Percentiles rank a stretch among this genome's conserved stretches.
Evolutionary conservation across 2,113 vertebrate species (phyloP).

Genomic region (Reinhardtius hippoglossoides): DNA sequence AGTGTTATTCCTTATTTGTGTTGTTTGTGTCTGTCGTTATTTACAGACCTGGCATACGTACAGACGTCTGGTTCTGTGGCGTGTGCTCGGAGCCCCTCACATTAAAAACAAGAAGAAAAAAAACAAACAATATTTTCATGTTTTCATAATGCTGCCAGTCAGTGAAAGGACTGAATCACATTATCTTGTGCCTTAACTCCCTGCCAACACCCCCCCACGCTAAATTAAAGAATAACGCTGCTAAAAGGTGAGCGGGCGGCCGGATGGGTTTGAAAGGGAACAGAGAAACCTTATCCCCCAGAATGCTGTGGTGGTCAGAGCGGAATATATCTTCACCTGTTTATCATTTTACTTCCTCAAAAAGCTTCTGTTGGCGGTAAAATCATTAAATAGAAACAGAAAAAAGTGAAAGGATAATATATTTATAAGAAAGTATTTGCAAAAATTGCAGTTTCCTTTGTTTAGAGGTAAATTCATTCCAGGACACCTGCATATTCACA

Average conservation of each 20-base stretch:
- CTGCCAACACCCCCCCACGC: conserved; percentile 17
- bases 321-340: conserved; percentile 39
- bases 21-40: conserved; percentile 19
- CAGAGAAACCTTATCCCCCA: conserved; percentile 27
- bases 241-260: conserved; percentile 59
- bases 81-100: conserved; percentile 28
- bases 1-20: conserved; percentile 33
- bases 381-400: conserved; percentile 27
- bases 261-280: conserved; percentile 36
- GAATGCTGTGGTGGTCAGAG: conserved; percentile 31
- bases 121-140: conserved; percentile 60
- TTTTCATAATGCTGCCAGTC: conserved; percentile 57
- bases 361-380: conserved; percentile 33
- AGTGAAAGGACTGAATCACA: conserved; percentile 59
- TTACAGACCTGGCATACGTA: conserved; percentile 43
- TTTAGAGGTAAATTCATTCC: conserved; percentile 1
- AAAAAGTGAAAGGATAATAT: conserved; percentile 2
- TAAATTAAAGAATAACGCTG: conserved; percentile 59
- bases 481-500: neutral
- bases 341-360: conserved; percentile 37
- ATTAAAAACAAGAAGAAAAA: conserved; percentile 45
- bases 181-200: conserved; percentile 52
- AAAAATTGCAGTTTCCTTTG: no score
- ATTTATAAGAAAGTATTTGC: no score
- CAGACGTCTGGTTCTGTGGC: conserved; percentile 50